Evolutionary conservation across 2,797 vertebrate genomes (phyloP).

Genomic region (Falco peregrinus): DNA sequence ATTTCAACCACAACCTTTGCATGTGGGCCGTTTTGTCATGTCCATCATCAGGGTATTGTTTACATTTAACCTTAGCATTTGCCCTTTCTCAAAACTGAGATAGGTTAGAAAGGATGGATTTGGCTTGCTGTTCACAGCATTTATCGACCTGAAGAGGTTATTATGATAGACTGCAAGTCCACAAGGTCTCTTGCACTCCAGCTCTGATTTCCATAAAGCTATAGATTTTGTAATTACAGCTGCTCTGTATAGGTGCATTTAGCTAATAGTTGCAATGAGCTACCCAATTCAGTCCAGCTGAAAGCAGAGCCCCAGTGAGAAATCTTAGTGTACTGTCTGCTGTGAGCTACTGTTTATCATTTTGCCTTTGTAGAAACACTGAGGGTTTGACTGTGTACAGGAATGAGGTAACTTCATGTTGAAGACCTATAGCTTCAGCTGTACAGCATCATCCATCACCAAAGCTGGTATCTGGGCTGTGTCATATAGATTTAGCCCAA

Average conservation of each 20-base stretch:
- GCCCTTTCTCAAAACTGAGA: neutral
- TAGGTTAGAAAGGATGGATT: neutral
- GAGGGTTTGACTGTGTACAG: rapidly evolving
- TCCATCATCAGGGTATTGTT: neutral
- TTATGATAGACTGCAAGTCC: conserved; percentile 18
- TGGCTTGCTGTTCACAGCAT: neutral
- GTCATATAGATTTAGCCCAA: neutral
- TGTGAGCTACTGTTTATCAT: neutral
- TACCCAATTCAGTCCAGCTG: neutral
- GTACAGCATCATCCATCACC: neutral
- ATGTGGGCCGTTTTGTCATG: neutral
- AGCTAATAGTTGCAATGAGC: neutral
- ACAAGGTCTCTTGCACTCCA: neutral
- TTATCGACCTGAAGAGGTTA: conserved; percentile 20
- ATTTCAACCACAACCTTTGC: neutral
- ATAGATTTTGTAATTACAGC: conserved; percentile 39
- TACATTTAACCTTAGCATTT: neutral
- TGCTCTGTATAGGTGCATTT: neutral
- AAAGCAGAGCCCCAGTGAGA: neutral
- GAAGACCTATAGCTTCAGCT: neutral
- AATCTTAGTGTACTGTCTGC: neutral
- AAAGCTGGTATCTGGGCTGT: neutral
- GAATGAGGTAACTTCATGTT: neutral
- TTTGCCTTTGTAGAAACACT: neutral
- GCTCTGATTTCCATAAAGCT: conserved; percentile 5